A percentile compares a stretch with the other conserved stretches of the same genome.
Evolutionary conservation across 2,888 invertebrate species (phyloP).

Genomic region (Xestoiulus laeticollis): DNA sequence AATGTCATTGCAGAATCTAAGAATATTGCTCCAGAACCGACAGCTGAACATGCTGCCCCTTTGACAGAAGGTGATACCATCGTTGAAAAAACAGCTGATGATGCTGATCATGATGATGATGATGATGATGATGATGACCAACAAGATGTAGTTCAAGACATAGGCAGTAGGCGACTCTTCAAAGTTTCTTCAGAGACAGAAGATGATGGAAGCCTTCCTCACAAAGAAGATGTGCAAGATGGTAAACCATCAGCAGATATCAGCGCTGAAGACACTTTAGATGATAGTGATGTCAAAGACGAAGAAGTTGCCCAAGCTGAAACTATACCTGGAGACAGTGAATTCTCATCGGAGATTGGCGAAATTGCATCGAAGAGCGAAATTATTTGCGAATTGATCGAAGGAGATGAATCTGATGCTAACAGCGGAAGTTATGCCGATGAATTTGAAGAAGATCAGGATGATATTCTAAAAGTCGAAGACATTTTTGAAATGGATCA

Average conservation of each 20-base stretch:
- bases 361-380: not conserved
- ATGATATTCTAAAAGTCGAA: not conserved
- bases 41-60: not conserved
- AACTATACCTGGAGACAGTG: not conserved
- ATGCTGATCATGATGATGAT: not conserved
- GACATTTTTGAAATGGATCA: not conserved
- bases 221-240: not conserved
- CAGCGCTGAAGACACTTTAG: not conserved
- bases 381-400: not conserved
- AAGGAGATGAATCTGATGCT: not conserved
- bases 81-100: not conserved
- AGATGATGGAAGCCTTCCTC: not conserved
- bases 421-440: not conserved
- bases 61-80: not conserved
- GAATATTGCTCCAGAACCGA: not conserved
- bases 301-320: slow-evolving; percentile 28
- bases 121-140: not conserved
- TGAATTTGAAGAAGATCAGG: slow-evolving; percentile 31
- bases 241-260: not conserved
- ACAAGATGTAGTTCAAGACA: not conserved
- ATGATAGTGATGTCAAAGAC: not conserved
- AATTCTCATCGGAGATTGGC: not conserved
- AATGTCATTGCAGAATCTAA: not conserved
- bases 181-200: not conserved
- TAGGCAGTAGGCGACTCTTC: not conserved